A percentile compares a stretch with the other conserved stretches of the same genome.
Evolutionary conservation across 2,113 vertebrate genomes (phyloP).

Genomic region (Lasiurus cinereus): DNA sequence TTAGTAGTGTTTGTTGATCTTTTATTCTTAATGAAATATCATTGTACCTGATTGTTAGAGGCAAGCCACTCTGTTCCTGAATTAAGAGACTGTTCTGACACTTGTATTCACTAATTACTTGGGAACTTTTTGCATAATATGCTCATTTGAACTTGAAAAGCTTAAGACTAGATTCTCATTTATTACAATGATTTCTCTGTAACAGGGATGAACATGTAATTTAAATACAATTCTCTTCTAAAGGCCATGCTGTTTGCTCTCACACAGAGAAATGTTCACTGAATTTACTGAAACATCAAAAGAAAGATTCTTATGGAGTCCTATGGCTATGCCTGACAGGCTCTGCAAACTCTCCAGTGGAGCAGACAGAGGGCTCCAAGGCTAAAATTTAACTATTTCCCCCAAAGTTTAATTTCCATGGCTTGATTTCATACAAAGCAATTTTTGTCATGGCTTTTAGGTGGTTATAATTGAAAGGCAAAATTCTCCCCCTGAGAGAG

Average conservation of each 20-base stretch:
- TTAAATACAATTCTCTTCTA: constrained; percentile 22
- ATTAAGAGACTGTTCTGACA: constrained; percentile 47
- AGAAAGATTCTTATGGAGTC: not conserved
- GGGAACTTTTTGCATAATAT: not conserved
- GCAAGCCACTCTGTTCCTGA: constrained; percentile 30
- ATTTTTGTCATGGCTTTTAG: constrained; percentile 63
- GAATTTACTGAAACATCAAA: not conserved
- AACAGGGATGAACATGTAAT: constrained; percentile 11
- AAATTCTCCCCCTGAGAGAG: constrained; percentile 53
- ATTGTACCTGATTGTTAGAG: constrained; percentile 79
- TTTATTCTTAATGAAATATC: constrained; percentile 78
- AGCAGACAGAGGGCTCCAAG: not conserved
- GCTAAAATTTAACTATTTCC: not conserved
- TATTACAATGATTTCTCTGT: constrained; percentile 47
- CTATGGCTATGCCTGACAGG: not conserved
- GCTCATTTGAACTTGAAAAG: constrained; percentile 44
- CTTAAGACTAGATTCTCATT: constrained; percentile 2
- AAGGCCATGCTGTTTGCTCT: constrained; percentile 15
- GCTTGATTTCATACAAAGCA: constrained; percentile 65
- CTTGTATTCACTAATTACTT: constrained; percentile 39
- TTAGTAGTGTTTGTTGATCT: constrained; percentile 55
- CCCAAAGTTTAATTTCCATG: constrained; percentile 50
- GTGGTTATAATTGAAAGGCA: constrained; percentile 72
- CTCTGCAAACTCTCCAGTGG: not conserved
- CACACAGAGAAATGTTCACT: constrained; percentile 10